Base-by-base conservation (phyloP, 2,113 vertebrate species). In the Hypocryptadius cinnamomeus region DNA sequence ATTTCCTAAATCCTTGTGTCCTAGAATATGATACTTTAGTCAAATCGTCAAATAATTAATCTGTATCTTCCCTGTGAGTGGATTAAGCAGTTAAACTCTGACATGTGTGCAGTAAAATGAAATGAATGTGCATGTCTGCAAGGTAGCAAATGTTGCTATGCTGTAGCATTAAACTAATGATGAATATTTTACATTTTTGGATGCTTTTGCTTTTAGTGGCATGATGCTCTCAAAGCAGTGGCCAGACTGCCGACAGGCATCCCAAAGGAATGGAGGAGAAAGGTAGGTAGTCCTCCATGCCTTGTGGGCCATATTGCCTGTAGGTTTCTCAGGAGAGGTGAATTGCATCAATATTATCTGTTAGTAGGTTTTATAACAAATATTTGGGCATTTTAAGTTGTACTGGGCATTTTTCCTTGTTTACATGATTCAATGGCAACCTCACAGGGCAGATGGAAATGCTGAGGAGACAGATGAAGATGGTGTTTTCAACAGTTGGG, bases 181-280 rank as follows among this genome's bases (percentile, higher is more conserved):
- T 70, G 51, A 19, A 30, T 82, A 59, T 88, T 86, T 23, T 86
- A 33, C 28, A 6, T 44, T 90, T 91, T 72, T 79, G 78, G 39
- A 48, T 94, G 60, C 66, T 93, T 93, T 93, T 97, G 33, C 51
- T 97, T 93, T 37, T 94, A 99, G 99, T 99, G 99, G 99, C 99
- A 99, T 25, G 99, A 99, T 95, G 99, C 99, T 0, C 99, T 99
- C 42, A 99, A 99, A 96, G 98, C 99, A 4, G 99, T 99, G 95
- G 99, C 98, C 51, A 97, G 99, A 27, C 97, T 99, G 30, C 98
- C 99, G 0, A 99, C 99, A 30, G 99, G 99, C 63, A 98, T 99
- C 80, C 99, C 99, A 2, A 99, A 99, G 93, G 99, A 99, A 39
- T 99, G 99, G 99, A 98, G 99, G 84, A 98, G 98, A 94, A 98